Percentiles rank a stretch among this genome's conserved stretches.
These are phyloP conservation scores for Pediacus dermestoides DNA, from an alignment of 2,888 invertebrate species.

Conservation along the genomic window DNA sequence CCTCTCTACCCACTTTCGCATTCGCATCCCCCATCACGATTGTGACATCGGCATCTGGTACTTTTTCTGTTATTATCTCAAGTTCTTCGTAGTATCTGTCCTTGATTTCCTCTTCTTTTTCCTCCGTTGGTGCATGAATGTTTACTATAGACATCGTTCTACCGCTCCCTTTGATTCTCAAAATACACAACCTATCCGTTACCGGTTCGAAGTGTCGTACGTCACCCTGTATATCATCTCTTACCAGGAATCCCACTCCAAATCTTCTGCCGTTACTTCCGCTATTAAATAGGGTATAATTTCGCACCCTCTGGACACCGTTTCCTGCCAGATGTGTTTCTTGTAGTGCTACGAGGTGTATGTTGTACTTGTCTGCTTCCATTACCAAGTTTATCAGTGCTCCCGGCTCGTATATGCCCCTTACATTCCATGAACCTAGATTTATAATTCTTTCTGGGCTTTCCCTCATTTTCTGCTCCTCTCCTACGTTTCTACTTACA, in stretches of 20 bases:
- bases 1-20: constrained; percentile 26
- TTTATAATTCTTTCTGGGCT: too few relatives aligned
- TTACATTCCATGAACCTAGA: too few relatives aligned
- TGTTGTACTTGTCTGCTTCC: constrained; percentile 2
- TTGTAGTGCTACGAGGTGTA: constrained; percentile 2
- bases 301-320: not conserved
- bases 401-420: not conserved
- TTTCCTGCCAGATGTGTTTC: constrained; percentile 1
- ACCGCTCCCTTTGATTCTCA: constrained; percentile 23
- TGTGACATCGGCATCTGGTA: constrained; percentile 19
- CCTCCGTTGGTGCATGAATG: constrained; percentile 26
- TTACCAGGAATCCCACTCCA: not conserved
- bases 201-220: constrained; percentile 5
- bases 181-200: constrained; percentile 21
- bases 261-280: not conserved
- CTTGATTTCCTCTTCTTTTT: constrained; percentile 22
- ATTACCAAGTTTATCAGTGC: not conserved
- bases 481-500: too few relatives aligned
- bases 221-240: not conserved
- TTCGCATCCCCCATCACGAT: constrained; percentile 24
- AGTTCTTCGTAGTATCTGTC: constrained; percentile 22
- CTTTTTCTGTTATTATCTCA: constrained; percentile 14
- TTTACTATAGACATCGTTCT: constrained; percentile 21
- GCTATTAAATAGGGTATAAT: constrained; percentile 1
- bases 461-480: too few relatives aligned